phyloP scores from a whole-genome alignment of 2,888 invertebrate species.

The Harpagoxenus sublaevis region DNA sequence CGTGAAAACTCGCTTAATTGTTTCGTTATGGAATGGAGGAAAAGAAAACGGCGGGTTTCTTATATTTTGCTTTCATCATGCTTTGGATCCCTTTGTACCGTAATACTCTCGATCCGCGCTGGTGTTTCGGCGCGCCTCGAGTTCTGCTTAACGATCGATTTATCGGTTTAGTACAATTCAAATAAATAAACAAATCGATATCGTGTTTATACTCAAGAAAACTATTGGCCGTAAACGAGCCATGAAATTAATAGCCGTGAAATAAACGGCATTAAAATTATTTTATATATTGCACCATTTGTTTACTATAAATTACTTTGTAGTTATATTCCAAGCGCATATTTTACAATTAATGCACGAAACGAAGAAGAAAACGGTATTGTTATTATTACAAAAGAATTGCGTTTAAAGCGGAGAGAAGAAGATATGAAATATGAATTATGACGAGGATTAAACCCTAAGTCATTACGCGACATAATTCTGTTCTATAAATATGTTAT shows the following conservation, averaged over 20 bases:
- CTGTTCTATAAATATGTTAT: not conserved
- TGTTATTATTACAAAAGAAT: not conserved
- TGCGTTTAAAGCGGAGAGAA: not conserved
- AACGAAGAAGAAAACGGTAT: not conserved
- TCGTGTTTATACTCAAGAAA: not conserved
- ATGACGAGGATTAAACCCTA: not conserved
- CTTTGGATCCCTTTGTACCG: constrained; percentile 73
- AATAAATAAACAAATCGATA: constrained; percentile 34
- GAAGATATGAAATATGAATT: not conserved
- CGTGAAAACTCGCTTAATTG: constrained; percentile 81
- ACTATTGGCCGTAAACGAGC: not conserved
- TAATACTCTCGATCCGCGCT: constrained; percentile 77
- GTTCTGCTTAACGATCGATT: not conserved
- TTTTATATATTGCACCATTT: not conserved
- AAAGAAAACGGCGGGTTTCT: constrained; percentile 12
- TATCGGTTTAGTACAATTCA: not conserved
- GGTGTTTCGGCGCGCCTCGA: not conserved
- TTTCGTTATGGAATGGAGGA: not conserved
- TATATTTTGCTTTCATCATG: constrained; percentile 33
- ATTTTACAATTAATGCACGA: constrained; percentile 1
- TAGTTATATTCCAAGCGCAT: not conserved
- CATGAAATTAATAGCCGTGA: not conserved
- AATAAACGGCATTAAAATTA: constrained; percentile 13
- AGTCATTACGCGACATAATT: constrained; percentile 8
- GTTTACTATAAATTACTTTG: not conserved